These are phyloP conservation scores for Eugnorisma glareosa DNA, from an alignment of 2,888 invertebrate genomes.

Conservation along the genomic window DNA sequence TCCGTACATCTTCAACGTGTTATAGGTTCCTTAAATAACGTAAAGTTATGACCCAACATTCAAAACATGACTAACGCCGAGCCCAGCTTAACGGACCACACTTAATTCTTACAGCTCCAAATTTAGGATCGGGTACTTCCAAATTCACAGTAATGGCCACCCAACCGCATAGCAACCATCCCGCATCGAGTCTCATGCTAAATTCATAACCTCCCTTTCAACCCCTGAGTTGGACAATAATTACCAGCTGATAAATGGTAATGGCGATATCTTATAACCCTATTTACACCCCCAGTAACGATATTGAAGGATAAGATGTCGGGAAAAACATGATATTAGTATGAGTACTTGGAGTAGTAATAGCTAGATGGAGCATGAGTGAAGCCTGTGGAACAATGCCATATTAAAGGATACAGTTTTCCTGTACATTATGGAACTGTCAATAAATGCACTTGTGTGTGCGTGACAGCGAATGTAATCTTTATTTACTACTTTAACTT, in stretches of 20 bases:
- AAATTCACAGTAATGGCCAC: conserved; percentile 55
- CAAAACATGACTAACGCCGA: conserved; percentile 25
- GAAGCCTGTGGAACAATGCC: not conserved
- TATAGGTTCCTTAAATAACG: not conserved
- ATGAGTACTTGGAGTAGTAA: conserved; percentile 15
- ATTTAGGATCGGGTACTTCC: conserved; percentile 48
- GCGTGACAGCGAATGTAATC: not conserved
- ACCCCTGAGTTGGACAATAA: conserved; percentile 55
- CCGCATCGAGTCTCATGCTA: conserved; percentile 52
- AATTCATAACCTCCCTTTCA: conserved; percentile 60
- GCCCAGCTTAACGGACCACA: conserved; percentile 1
- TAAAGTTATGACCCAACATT: not conserved
- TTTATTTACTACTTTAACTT: not conserved
- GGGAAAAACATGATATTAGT: conserved; percentile 53
- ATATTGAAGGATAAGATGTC: conserved; percentile 57
- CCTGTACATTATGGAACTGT: not conserved
- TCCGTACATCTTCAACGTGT: not conserved
- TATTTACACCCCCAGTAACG: conserved; percentile 57
- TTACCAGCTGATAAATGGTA: conserved; percentile 61
- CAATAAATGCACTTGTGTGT: not conserved
- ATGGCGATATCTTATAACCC: conserved; percentile 55
- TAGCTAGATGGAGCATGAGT: conserved; percentile 27
- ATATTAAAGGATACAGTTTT: not conserved
- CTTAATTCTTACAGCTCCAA: conserved; percentile 48
- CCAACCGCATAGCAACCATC: conserved; percentile 20